Percentiles rank a stretch among this genome's conserved stretches.
These are phyloP conservation scores for Phainopepla nitens DNA, from an alignment of 2,113 vertebrate species.

Conservation along the genomic window DNA sequence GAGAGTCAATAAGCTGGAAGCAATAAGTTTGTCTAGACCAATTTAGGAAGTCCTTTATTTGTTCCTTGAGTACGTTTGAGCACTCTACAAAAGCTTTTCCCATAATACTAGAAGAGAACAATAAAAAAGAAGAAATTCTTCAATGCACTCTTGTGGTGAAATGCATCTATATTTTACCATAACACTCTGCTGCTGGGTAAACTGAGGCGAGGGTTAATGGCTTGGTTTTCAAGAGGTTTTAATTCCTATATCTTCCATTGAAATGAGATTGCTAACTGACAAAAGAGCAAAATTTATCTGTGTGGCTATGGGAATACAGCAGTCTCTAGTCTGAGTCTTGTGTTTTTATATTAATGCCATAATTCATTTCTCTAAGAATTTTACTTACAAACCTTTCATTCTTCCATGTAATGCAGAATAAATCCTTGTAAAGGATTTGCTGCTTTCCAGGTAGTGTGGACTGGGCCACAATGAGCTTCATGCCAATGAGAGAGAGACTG, in stretches of 20 bases:
- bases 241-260: background rate
- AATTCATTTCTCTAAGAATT: background rate
- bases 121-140: background rate
- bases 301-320: background rate
- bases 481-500: background rate
- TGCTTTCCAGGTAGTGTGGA: background rate
- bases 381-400: background rate
- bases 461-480: background rate
- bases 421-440: background rate
- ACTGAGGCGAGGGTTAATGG: slow-evolving; percentile 11
- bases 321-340: background rate
- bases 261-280: background rate
- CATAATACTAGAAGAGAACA: background rate
- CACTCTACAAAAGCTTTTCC: background rate
- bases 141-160: background rate
- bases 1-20: background rate
- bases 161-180: background rate
- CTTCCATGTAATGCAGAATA: background rate
- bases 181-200: background rate
- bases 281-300: background rate
- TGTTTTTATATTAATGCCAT: background rate
- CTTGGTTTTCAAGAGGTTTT: background rate
- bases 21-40: background rate
- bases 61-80: background rate
- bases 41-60: background rate